A percentile compares a stretch with the other conserved stretches of the same genome.
phyloP scores from a whole-genome alignment of 1,140 invertebrate species.

The Theocolax elegans region DNA sequence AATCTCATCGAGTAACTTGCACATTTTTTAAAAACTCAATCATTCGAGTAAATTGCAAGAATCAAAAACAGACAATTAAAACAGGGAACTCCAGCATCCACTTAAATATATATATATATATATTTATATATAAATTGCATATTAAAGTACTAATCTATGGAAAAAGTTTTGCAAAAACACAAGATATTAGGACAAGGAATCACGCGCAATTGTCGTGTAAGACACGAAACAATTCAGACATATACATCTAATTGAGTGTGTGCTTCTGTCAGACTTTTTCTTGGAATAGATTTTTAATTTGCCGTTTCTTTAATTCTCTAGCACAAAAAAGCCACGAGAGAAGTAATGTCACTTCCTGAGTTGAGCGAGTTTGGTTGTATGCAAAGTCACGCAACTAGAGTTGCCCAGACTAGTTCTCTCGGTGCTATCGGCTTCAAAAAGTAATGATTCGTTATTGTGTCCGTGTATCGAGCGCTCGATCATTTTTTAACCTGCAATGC shows the following conservation, averaged over 20 bases:
- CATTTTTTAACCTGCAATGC: conserved; percentile 89
- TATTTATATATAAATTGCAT: conserved; percentile 29
- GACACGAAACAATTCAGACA: not conserved
- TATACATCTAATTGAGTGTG: conserved; percentile 23
- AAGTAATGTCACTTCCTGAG: not conserved
- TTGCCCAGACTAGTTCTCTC: conserved; percentile 13
- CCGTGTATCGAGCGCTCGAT: conserved; percentile 48
- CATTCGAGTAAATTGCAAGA: no score
- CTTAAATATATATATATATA: conserved; percentile 27
- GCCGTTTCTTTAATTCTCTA: conserved; percentile 13
- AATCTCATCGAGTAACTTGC: not conserved
- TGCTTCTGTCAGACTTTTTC: conserved; percentile 40
- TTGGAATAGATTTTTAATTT: conserved; percentile 25
- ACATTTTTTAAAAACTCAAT: not conserved
- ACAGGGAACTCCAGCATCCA: not conserved
- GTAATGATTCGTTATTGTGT: not conserved
- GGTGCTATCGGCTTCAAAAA: not conserved
- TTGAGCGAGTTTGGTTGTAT: not conserved
- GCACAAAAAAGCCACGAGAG: conserved; percentile 24
- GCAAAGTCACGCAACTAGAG: conserved; percentile 12
- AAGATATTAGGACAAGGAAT: not conserved
- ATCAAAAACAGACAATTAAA: conserved; percentile 15
- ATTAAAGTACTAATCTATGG: conserved; percentile 31
- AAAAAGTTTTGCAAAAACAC: conserved; percentile 38
- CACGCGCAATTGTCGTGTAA: not conserved